Conservation (phyloP, 2,797 vertebrate species). For the Phoebastria nigripes region DNA sequence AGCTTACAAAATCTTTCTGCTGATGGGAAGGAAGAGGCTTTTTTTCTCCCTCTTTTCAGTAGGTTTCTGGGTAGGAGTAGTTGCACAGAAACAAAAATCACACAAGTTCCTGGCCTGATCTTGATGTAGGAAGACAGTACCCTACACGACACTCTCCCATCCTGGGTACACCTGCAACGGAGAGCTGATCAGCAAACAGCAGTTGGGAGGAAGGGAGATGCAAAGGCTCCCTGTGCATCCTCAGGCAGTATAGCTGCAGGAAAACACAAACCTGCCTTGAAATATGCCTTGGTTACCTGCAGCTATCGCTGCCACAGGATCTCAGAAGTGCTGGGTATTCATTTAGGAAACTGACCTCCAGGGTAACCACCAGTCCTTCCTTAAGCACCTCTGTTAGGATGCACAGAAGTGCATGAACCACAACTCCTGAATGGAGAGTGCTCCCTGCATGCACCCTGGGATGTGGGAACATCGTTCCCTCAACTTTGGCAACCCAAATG, state of each 20-base stretch:
- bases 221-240: not conserved
- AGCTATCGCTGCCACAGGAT: not conserved
- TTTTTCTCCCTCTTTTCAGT: not conserved
- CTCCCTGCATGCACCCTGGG: not conserved
- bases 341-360: not conserved
- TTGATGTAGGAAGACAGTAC: not conserved
- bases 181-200: not conserved
- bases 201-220: not conserved
- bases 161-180: rapidly evolving
- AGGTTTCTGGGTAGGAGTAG: not conserved
- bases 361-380: not conserved
- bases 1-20: not conserved
- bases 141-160: not conserved
- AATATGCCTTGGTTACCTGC: not conserved
- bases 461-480: rapidly evolving
- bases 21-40: not conserved
- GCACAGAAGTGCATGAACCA: rapidly evolving
- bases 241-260: not conserved
- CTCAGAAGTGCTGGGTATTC: not conserved
- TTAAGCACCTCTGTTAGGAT: not conserved
- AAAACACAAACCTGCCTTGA: not conserved
- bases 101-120: not conserved
- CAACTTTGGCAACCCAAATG: not conserved
- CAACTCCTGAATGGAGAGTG: not conserved
- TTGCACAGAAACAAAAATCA: not conserved